Evolutionary conservation across 2,113 vertebrate genomes (phyloP).

Genomic region (Scopus umbretta): DNA sequence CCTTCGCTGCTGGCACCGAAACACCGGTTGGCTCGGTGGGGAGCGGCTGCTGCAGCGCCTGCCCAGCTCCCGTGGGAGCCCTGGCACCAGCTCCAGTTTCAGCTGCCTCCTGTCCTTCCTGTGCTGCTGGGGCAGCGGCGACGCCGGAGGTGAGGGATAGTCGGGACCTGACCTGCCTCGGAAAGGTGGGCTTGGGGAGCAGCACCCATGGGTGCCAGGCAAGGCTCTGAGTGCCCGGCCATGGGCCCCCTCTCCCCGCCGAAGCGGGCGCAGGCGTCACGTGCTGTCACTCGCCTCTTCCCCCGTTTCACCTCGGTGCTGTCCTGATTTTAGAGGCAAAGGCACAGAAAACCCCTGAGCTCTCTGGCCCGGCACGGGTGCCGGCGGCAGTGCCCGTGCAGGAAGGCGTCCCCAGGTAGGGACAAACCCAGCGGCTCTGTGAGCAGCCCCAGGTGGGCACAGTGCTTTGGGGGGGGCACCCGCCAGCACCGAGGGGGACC

Average conservation of each 20-base stretch:
- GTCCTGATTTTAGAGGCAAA: background rate
- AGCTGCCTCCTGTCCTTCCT: background rate
- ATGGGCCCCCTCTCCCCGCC: fast-evolving
- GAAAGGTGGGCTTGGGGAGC: background rate
- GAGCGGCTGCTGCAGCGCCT: background rate
- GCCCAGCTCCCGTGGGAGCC: fast-evolving
- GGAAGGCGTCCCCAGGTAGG: background rate
- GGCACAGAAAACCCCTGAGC: background rate
- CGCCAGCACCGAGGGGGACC: background rate
- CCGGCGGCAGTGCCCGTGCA: fast-evolving
- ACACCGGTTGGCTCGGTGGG: background rate
- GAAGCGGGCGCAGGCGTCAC: fast-evolving
- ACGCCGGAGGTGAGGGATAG: fast-evolving
- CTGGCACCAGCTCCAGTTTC: background rate
- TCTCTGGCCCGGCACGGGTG: background rate
- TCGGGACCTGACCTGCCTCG: background rate
- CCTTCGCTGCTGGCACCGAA: background rate
- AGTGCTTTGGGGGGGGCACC: background rate
- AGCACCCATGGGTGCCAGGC: background rate
- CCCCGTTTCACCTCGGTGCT: background rate
- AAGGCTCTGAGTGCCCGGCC: background rate
- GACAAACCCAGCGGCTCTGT: background rate
- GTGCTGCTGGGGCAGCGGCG: background rate
- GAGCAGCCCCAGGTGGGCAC: background rate
- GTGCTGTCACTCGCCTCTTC: background rate